Conservation (phyloP, 2,797 vertebrate species). For the Chloroceryle inda region DNA sequence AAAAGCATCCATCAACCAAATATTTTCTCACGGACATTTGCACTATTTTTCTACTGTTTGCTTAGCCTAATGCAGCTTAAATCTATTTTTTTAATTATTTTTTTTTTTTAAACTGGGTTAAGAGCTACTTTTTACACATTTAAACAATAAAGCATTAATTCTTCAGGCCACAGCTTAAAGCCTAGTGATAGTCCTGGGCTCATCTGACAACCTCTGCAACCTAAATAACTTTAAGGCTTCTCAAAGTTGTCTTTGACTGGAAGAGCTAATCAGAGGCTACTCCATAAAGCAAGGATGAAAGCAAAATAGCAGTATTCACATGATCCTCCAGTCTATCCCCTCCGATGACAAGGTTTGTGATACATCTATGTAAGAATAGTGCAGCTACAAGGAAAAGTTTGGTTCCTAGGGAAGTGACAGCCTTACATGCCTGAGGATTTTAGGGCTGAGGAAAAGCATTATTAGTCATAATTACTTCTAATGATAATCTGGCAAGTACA, state of each 20-base stretch:
- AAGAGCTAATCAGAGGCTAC: background rate
- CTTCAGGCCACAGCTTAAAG: background rate
- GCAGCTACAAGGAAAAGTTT: background rate
- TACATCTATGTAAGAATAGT: background rate
- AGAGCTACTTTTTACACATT: background rate
- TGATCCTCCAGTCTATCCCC: background rate
- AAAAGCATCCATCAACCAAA: background rate
- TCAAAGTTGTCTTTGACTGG: background rate
- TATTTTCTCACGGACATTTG: background rate
- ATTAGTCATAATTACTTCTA: background rate
- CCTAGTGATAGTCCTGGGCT: background rate
- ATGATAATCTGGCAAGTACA: background rate
- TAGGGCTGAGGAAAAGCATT: background rate
- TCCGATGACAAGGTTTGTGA: background rate
- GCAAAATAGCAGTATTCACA: background rate
- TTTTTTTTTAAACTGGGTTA: background rate
- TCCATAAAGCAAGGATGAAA: background rate
- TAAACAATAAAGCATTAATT: background rate
- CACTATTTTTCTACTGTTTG: background rate
- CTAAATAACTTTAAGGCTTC: background rate
- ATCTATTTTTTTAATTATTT: background rate
- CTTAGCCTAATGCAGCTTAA: background rate
- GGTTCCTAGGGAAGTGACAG: background rate
- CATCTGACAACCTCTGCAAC: background rate
- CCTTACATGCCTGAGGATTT: background rate